These are phyloP conservation scores for Bombyx huttoni DNA, from an alignment of 2,888 invertebrate genomes.

Conservation along the genomic window DNA sequence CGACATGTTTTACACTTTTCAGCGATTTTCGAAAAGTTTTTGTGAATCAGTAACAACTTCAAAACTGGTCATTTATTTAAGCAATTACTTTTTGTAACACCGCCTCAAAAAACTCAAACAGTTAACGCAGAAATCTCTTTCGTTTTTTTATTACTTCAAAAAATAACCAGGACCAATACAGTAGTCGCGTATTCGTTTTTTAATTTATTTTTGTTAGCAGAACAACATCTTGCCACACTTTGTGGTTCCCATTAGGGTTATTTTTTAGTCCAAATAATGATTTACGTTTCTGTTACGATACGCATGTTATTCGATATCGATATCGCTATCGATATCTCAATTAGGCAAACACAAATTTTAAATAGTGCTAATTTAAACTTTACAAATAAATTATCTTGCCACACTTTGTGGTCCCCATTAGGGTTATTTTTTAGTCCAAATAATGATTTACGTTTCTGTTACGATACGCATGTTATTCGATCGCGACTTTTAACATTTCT, in stretches of 20 bases:
- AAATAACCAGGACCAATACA: slow-evolving; percentile 39
- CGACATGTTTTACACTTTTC: too few species aligned
- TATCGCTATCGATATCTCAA: neutral
- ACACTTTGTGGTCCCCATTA: slow-evolving; percentile 41
- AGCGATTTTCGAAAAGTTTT: too few species aligned
- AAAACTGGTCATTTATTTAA: too few species aligned
- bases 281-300: slow-evolving; percentile 31
- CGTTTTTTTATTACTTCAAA: slow-evolving; percentile 38
- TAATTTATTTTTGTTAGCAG: slow-evolving; percentile 41
- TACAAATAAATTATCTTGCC: too few species aligned
- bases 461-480: slow-evolving; percentile 12
- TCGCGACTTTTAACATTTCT: neutral
- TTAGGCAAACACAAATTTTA: neutral
- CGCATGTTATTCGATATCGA: slow-evolving; percentile 4
- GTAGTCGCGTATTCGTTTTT: slow-evolving; percentile 45
- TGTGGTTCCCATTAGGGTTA: slow-evolving; percentile 38
- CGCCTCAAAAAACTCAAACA: slow-evolving; percentile 16
- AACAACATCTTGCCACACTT: slow-evolving; percentile 33
- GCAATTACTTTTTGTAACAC: neutral
- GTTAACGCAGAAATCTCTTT: slow-evolving; percentile 23
- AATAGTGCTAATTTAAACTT: neutral
- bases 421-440: slow-evolving; percentile 26
- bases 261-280: slow-evolving; percentile 32
- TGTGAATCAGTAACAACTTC: too few species aligned
- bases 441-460: slow-evolving; percentile 38